These are phyloP conservation scores for Cecropterus lyciades DNA, from an alignment of 1,140 invertebrate species.

Conservation along the genomic window DNA sequence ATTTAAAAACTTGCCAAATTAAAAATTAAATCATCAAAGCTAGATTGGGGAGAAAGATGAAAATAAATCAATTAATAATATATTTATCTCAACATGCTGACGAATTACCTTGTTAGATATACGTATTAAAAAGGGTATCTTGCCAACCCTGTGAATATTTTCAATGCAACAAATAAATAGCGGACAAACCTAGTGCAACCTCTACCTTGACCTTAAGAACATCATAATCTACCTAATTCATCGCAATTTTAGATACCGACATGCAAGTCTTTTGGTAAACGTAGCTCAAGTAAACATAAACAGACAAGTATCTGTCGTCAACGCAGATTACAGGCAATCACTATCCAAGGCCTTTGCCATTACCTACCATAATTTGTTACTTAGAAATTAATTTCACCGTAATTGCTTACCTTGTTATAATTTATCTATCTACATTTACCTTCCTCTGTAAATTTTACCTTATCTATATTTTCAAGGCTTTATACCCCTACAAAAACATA, in stretches of 20 bases:
- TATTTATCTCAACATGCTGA: too few relatives aligned
- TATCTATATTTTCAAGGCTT: neutral
- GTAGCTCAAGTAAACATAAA: constrained; percentile 7
- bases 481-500: too few relatives aligned
- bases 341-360: neutral
- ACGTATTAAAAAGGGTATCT: too few relatives aligned
- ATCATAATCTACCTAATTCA: neutral
- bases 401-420: neutral
- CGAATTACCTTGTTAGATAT: too few relatives aligned
- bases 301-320: neutral
- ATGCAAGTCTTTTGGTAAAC: neutral
- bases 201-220: too few relatives aligned
- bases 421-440: neutral
- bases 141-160: too few relatives aligned
- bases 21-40: too few relatives aligned
- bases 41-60: too few relatives aligned
- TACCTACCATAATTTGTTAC: neutral
- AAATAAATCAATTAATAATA: too few relatives aligned
- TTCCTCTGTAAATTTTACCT: neutral
- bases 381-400: constrained; percentile 5
- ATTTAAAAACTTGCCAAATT: too few relatives aligned
- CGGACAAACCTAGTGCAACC: too few relatives aligned
- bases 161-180: too few relatives aligned
- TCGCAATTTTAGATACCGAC: neutral
- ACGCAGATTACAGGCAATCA: constrained; percentile 1